phyloP scores from a whole-genome alignment of 2,888 invertebrate genomes.

The Caenorhabditis doughertyi region DNA sequence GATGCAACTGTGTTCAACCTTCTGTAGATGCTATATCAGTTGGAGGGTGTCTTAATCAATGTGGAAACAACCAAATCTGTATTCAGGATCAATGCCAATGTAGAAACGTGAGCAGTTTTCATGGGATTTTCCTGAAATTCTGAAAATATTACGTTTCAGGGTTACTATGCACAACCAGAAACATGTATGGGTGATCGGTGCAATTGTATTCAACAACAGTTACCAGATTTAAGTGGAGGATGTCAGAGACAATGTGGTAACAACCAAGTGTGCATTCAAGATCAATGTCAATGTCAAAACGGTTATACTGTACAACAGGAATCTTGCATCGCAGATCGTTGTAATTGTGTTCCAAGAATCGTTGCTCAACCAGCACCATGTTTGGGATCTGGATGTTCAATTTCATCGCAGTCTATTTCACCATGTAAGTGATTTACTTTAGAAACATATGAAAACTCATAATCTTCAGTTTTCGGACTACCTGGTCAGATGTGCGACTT shows the following conservation, averaged over 20 bases:
- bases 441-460: too few relatives aligned
- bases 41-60: conserved; percentile 38
- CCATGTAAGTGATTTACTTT: conserved; percentile 51
- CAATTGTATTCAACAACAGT: conserved; percentile 31
- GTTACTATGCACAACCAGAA: conserved; percentile 47
- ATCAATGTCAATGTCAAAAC: conserved; percentile 52
- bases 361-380: conserved; percentile 27
- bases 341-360: conserved; percentile 49
- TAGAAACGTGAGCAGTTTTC: conserved; percentile 11
- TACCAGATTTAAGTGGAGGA: conserved; percentile 13
- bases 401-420: not conserved
- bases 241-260: conserved; percentile 54
- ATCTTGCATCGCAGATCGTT: conserved; percentile 46
- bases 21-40: conserved; percentile 17
- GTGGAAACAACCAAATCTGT: conserved; percentile 59
- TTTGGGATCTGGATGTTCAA: conserved; percentile 51
- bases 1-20: conserved; percentile 56
- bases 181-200: conserved; percentile 42
- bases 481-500: conserved; percentile 73
- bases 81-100: conserved; percentile 64
- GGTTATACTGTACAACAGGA: conserved; percentile 54
- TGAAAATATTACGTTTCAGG: conserved; percentile 1
- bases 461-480: conserved; percentile 67
- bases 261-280: conserved; percentile 46
- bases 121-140: not conserved